Evolutionary conservation across 2,113 vertebrate species (phyloP).

Genomic region (Nyctereutes procyonoides): DNA sequence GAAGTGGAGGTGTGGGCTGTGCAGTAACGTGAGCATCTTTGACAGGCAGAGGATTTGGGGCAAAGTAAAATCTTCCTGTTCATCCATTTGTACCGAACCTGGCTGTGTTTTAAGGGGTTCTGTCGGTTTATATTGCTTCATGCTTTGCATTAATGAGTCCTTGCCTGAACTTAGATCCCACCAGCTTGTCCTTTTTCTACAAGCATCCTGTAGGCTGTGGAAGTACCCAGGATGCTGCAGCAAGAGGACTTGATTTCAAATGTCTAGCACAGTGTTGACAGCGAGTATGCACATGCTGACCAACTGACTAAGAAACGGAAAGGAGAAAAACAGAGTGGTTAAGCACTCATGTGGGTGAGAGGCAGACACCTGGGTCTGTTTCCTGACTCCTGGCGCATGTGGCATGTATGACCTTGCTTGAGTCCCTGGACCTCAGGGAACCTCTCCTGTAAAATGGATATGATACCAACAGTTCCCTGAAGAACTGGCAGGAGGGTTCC

Average conservation of each 20-base stretch:
- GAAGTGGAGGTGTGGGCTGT: too few species aligned
- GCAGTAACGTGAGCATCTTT: fast-evolving
- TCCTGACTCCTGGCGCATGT: not conserved
- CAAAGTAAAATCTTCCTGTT: not conserved
- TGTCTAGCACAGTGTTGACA: not conserved
- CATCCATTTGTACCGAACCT: not conserved
- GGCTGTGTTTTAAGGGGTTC: not conserved
- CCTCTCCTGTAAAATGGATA: not conserved
- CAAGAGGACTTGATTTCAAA: not conserved
- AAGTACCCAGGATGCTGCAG: not conserved
- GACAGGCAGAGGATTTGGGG: not conserved
- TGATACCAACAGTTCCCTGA: not conserved
- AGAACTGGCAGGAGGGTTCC: not conserved
- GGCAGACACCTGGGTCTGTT: not conserved
- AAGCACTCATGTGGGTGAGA: fast-evolving
- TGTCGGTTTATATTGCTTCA: not conserved
- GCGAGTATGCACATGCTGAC: too few species aligned
- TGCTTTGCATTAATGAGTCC: not conserved
- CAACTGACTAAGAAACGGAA: not conserved
- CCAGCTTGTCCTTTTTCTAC: not conserved
- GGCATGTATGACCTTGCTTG: not conserved
- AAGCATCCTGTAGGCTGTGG: too few species aligned
- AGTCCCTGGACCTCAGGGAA: not conserved
- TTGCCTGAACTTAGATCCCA: not conserved
- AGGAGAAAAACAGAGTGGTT: not conserved